These are phyloP conservation scores for Iselma pallidipennis DNA, from an alignment of 2,888 invertebrate genomes.

Conservation along the genomic window DNA sequence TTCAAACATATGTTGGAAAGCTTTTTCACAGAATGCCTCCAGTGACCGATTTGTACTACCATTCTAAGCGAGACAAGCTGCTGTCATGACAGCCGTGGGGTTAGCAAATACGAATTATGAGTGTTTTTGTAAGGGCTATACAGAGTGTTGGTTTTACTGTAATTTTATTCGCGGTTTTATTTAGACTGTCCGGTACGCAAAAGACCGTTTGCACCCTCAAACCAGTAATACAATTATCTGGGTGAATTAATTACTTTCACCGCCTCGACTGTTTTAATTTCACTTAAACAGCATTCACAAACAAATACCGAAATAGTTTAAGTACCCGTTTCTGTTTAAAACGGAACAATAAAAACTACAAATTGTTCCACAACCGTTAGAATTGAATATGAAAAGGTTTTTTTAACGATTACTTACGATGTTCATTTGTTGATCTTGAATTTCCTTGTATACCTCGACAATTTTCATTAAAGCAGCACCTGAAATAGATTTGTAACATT, in stretches of 20 bases:
- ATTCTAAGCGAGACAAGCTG: slow-evolving; percentile 17
- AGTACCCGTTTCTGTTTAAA: background rate
- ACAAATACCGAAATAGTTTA: background rate
- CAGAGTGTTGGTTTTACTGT: slow-evolving; percentile 32
- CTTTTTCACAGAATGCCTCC: slow-evolving; percentile 17
- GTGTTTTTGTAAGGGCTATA: slow-evolving; percentile 31
- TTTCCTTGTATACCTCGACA: slow-evolving; percentile 91
- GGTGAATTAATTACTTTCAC: slow-evolving; percentile 45
- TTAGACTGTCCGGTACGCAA: slow-evolving; percentile 17
- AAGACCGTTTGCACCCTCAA: slow-evolving; percentile 35
- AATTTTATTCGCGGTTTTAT: slow-evolving; percentile 42
- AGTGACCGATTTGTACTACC: slow-evolving; percentile 27
- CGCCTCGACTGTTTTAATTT: slow-evolving; percentile 39
- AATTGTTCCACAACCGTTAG: no score
- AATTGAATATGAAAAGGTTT: no score
- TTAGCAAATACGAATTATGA: slow-evolving; percentile 31
- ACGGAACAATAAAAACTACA: no score
- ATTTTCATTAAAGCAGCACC: slow-evolving; percentile 90
- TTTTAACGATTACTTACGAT: slow-evolving; percentile 78
- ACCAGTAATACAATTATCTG: slow-evolving; percentile 45
- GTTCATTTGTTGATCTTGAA: slow-evolving; percentile 93
- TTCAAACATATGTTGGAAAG: slow-evolving; percentile 24
- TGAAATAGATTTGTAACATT: no score
- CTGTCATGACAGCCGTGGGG: slow-evolving; percentile 2
- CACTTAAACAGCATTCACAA: slow-evolving; percentile 17